Base-by-base conservation (phyloP, 92 coral and sea anemone species). In the Epizoanthus scotinus region DNA sequence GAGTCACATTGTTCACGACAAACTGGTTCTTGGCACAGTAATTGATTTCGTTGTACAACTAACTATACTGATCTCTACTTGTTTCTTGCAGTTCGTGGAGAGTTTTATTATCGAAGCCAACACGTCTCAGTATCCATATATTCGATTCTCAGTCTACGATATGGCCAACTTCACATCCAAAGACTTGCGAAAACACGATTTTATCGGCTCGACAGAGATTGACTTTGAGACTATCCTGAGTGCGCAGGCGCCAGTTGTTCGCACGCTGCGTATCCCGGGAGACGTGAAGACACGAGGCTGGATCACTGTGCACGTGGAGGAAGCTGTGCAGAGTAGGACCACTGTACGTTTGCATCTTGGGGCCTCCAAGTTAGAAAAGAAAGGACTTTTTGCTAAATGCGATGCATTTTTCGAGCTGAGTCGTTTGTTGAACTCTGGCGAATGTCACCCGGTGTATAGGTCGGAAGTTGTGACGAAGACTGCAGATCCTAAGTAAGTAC, bases 171-270 rank as follows among this genome's bases (percentile, higher is more conserved):
- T 93, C 84, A 93, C 99, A 15, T 93, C 94, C 54, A 95, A 93
- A 61, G 99, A 95, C 77, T 93, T 95, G 36, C 95, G 96, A 40
- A 95, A 95, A 67, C 99, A 95, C 83, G 96, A 95, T 70, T 94
- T 91, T 83, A 91, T 95, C 3, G 99, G 98, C 53, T 91, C 89
- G 21, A 77, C 90, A 31, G 99, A 95, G 83, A 67, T 95, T 53
- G 93, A 95, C 54, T 82, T 93, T 26, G 94, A 84, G 52, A 82
- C 83, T 2, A 58, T 95, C 40, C 64, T 95, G 81, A 83, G 86
- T 50, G 78, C 89, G 28, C 91, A 79, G 5, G 14, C 88, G 10
- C 91, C 99, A 7, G 70, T 85, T 25, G 87, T 87, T 52, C 82
- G 98, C 42, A 91, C 91, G 29, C 71, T 95, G 19, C 84, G 96